These are phyloP conservation scores for Acanthisitta chloris DNA, from an alignment of 2,113 vertebrate species.

Conservation along the genomic window DNA sequence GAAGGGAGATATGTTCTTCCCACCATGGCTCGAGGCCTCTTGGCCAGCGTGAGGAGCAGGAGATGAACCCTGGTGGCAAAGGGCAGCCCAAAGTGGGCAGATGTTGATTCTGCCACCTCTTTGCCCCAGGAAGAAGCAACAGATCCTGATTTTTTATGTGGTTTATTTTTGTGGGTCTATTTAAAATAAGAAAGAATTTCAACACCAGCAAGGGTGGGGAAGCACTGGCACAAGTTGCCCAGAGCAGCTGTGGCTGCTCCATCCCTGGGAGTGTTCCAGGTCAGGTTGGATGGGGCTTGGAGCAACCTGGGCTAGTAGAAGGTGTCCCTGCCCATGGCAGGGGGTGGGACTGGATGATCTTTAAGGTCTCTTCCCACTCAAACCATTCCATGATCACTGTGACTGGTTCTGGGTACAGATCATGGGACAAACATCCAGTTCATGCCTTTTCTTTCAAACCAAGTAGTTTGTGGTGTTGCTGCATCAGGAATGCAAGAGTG, in stretches of 20 bases:
- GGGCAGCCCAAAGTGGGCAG: not conserved
- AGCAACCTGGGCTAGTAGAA: not conserved
- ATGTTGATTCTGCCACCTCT: not conserved
- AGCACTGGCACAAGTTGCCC: not conserved
- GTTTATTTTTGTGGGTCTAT: not conserved
- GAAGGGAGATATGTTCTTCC: fast-evolving
- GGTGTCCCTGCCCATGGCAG: not conserved
- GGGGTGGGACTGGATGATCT: fast-evolving
- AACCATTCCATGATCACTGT: not conserved
- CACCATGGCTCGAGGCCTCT: not conserved
- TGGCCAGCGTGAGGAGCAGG: not conserved
- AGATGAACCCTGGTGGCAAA: not conserved
- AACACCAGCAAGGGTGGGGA: not conserved
- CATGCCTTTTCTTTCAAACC: not conserved
- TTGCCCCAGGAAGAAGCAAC: not conserved
- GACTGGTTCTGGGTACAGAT: not conserved
- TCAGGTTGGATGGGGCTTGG: not conserved
- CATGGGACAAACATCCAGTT: not conserved
- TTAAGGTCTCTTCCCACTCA: not conserved
- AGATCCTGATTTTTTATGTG: not conserved
- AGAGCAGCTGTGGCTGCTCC: not conserved
- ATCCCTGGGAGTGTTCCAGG: not conserved
- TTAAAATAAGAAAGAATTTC: not conserved
- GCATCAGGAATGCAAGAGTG: not conserved
- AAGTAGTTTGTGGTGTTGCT: not conserved